Percentiles rank a stretch among this genome's conserved stretches.
Evolutionary conservation across 2,797 vertebrate genomes (phyloP).

Genomic region (Peromyscus eremicus): DNA sequence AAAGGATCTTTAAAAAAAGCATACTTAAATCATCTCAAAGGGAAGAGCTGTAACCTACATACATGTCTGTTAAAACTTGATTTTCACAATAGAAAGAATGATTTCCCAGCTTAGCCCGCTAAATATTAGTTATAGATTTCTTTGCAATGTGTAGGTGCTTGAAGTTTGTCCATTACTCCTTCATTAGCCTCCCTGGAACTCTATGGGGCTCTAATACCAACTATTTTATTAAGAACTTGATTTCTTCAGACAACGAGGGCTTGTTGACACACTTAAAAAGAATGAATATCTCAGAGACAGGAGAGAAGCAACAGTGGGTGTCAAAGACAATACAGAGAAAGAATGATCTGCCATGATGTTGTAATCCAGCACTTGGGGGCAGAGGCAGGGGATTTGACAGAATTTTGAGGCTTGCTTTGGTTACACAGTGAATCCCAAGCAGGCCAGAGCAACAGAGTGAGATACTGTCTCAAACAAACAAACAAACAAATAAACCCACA

Average conservation of each 20-base stretch:
- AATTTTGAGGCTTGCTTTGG: neutral
- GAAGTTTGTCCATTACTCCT: neutral
- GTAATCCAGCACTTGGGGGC: neutral
- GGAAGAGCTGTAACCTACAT: neutral
- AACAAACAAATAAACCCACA: neutral
- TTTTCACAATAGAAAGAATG: neutral
- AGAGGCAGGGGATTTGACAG: too few relatives aligned
- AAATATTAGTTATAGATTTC: conserved; percentile 6
- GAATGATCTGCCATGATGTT: neutral
- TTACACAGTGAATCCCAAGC: neutral
- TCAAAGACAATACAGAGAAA: neutral
- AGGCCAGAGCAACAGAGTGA: too few relatives aligned
- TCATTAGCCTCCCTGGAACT: neutral
- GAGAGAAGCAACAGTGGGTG: neutral
- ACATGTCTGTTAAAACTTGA: neutral
- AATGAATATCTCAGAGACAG: neutral
- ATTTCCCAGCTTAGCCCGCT: neutral
- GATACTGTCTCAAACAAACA: neutral
- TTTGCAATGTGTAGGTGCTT: neutral
- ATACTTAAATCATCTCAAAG: neutral
- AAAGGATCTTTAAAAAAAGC: neutral
- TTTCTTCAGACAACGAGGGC: conserved; percentile 25
- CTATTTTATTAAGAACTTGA: conserved; percentile 10
- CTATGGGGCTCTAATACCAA: neutral
- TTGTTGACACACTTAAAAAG: neutral